These are phyloP conservation scores for Bettongia penicillata DNA, from an alignment of 2,113 vertebrate species.

Conservation along the genomic window DNA sequence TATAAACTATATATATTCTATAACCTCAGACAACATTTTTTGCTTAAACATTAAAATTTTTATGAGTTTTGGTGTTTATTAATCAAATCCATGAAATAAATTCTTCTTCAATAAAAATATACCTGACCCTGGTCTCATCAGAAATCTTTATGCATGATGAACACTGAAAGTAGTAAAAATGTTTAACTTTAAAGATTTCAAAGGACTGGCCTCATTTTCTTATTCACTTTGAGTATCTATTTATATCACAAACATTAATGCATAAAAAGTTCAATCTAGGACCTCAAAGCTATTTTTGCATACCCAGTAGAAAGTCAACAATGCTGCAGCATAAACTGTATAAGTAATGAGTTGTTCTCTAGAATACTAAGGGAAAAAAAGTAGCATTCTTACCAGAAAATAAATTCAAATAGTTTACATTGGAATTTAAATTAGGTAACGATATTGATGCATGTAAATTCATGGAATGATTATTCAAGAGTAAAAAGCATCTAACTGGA, in stretches of 20 bases:
- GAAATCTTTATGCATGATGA: conserved; percentile 64
- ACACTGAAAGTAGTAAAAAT: conserved; percentile 54
- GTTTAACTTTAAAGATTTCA: conserved; percentile 68
- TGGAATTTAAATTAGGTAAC: conserved; percentile 48
- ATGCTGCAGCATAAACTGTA: conserved; percentile 65
- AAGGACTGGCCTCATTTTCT: conserved; percentile 66
- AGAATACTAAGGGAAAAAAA: conserved; percentile 68
- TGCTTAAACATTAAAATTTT: conserved; percentile 20
- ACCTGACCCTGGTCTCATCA: conserved; percentile 24
- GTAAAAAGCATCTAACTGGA: conserved; percentile 10
- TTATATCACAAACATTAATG: conserved; percentile 41
- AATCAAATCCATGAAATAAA: not conserved
- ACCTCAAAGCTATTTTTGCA: conserved; percentile 68
- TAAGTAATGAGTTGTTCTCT: conserved; percentile 75
- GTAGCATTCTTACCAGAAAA: conserved; percentile 51
- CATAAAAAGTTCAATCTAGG: conserved; percentile 46
- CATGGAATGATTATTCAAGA: conserved; percentile 1
- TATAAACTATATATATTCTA: not conserved
- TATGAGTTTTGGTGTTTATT: not conserved
- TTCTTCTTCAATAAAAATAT: conserved; percentile 40
- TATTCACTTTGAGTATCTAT: conserved; percentile 55
- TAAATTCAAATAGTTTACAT: conserved; percentile 35
- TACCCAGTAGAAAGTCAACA: conserved; percentile 56
- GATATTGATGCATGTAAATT: not conserved
- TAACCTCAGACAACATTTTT: not conserved